A percentile compares a stretch with the other conserved stretches of the same genome.
These are phyloP conservation scores for Leptoclinus maculatus DNA, from an alignment of 2,797 vertebrate genomes.

Conservation along the genomic window DNA sequence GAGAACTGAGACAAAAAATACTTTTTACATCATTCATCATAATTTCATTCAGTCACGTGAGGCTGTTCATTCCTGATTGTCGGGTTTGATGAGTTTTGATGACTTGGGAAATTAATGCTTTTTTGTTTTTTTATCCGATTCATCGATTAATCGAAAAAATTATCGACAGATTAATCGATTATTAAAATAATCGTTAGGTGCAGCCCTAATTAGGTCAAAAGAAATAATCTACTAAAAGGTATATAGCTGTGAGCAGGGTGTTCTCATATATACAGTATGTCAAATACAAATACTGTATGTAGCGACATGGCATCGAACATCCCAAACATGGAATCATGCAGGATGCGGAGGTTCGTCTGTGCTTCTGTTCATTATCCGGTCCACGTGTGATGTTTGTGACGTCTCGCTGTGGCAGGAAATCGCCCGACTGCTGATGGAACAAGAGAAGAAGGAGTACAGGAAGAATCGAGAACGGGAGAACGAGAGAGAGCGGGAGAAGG, in stretches of 20 bases:
- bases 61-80: too few relatives aligned
- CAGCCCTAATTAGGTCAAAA: conserved; percentile 7
- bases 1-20: too few relatives aligned
- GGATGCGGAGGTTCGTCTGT: neutral
- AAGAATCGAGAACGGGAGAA: conserved; percentile 90
- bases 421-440: conserved; percentile 93
- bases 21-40: too few relatives aligned
- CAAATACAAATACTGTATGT: neutral
- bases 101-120: too few relatives aligned
- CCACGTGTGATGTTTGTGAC: neutral
- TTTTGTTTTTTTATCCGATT: too few relatives aligned
- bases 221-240: neutral
- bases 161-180: too few relatives aligned
- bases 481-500: conserved; percentile 85
- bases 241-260: neutral
- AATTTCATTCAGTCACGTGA: too few relatives aligned
- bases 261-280: neutral
- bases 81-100: too few relatives aligned
- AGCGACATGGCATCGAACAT: neutral
- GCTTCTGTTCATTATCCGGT: neutral
- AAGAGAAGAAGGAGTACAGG: conserved; percentile 93
- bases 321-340: neutral
- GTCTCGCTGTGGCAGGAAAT: conserved; percentile 87
- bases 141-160: too few relatives aligned
- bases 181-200: too few relatives aligned